Evolutionary conservation across 2,888 invertebrate species (phyloP).

Genomic region (Parascotia fuliginaria): DNA sequence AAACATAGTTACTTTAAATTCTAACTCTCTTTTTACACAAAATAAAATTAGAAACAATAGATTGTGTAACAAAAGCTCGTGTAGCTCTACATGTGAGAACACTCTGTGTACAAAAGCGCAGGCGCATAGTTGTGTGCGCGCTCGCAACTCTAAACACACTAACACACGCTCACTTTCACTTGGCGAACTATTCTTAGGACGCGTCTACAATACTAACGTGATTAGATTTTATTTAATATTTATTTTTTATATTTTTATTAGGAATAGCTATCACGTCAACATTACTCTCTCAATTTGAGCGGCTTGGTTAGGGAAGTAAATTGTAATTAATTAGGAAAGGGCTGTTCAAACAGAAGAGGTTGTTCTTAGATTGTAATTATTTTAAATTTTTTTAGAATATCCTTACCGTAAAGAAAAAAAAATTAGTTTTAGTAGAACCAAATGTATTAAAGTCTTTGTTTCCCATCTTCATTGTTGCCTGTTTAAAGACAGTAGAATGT

Average conservation of each 20-base stretch:
- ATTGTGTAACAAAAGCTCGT: slow-evolving; percentile 19
- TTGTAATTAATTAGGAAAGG: too few species aligned
- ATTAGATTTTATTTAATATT: neutral
- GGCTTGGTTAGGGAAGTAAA: too few species aligned
- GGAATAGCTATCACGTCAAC: neutral
- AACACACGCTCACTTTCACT: slow-evolving; percentile 80
- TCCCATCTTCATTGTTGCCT: too few species aligned
- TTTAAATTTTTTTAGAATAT: too few species aligned
- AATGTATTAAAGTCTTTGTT: too few species aligned
- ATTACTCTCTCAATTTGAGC: too few species aligned
- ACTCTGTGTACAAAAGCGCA: slow-evolving; percentile 60
- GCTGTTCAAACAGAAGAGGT: too few species aligned
- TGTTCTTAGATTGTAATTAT: too few species aligned
- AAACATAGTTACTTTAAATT: too few species aligned
- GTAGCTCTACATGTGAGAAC: slow-evolving; percentile 43
- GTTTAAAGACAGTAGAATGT: too few species aligned
- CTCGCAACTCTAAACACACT: slow-evolving; percentile 59
- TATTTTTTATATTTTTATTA: neutral
- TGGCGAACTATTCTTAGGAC: slow-evolving; percentile 75
- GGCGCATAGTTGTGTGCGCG: slow-evolving; percentile 46
- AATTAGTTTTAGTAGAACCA: too few species aligned
- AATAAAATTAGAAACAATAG: neutral
- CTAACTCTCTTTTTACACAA: neutral
- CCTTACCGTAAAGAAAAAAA: too few species aligned
- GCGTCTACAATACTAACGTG: slow-evolving; percentile 42